phyloP scores from a whole-genome alignment of 2,797 vertebrate genomes.

The Sebastolobus alascanus region DNA sequence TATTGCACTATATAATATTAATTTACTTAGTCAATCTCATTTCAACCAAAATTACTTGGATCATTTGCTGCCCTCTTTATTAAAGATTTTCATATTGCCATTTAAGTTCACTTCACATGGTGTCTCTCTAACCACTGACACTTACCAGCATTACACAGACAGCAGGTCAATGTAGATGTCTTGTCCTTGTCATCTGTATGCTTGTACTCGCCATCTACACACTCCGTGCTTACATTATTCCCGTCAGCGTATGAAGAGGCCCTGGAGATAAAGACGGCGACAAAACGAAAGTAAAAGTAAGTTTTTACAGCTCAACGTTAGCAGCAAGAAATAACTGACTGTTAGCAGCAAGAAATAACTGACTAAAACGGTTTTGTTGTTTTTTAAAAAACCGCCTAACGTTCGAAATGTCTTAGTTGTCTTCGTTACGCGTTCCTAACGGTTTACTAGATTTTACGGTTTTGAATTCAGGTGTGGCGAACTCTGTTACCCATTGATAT shows the following conservation, averaged over 20 bases:
- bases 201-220: slow-evolving; percentile 4
- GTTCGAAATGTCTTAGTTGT: too few species aligned
- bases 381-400: too few species aligned
- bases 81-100: not conserved
- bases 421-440: too few species aligned
- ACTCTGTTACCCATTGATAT: not conserved
- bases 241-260: fast-evolving
- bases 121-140: not conserved
- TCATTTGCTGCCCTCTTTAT: not conserved
- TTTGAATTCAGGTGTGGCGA: too few species aligned
- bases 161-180: slow-evolving; percentile 50
- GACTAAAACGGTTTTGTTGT: too few species aligned
- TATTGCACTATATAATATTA: not conserved
- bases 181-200: fast-evolving
- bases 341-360: too few species aligned
- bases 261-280: not conserved
- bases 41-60: not conserved
- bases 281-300: slow-evolving; percentile 7
- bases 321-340: too few species aligned
- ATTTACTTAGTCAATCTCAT: not conserved
- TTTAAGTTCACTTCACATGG: too few species aligned
- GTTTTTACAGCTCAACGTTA: not conserved
- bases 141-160: slow-evolving; percentile 47
- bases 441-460: not conserved
- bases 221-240: not conserved